Evolutionary conservation across 2,113 vertebrate species (phyloP).

Genomic region (Rhea pennata): DNA sequence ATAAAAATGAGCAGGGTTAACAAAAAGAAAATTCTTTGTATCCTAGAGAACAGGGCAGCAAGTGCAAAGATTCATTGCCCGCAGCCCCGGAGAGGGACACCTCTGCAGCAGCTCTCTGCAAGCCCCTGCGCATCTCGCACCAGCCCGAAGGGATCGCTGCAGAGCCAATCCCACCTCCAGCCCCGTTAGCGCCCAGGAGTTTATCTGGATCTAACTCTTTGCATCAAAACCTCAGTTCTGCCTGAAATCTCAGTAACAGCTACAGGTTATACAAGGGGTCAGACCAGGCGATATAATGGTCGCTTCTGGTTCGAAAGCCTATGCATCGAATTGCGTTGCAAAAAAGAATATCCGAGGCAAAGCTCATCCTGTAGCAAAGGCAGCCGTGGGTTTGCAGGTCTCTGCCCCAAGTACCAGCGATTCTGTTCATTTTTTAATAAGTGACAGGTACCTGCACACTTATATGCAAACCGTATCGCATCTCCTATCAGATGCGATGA

Average conservation of each 20-base stretch:
- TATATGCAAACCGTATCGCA: too few species aligned
- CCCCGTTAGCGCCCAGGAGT: not conserved
- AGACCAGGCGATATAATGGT: not conserved
- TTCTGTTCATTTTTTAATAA: too few species aligned
- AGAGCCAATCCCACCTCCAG: not conserved
- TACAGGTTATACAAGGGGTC: not conserved
- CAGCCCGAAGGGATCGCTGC: not conserved
- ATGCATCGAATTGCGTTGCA: too few species aligned
- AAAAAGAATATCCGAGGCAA: not conserved
- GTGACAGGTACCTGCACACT: not conserved
- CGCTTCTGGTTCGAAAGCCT: not conserved
- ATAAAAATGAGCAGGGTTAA: not conserved
- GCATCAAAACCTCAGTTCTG: not conserved
- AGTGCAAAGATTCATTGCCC: not conserved
- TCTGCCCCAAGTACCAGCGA: too few species aligned
- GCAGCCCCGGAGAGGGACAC: not conserved
- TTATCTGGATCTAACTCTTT: not conserved
- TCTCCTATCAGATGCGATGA: not conserved
- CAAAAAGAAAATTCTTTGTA: not conserved
- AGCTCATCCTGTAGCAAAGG: not conserved
- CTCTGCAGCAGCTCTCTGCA: too few species aligned
- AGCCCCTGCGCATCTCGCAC: not conserved
- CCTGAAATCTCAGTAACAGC: not conserved
- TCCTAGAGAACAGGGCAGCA: not conserved
- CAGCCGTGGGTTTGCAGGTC: not conserved